Evolutionary conservation across 2,113 vertebrate species (phyloP).

Genomic region (Passer montanus): DNA sequence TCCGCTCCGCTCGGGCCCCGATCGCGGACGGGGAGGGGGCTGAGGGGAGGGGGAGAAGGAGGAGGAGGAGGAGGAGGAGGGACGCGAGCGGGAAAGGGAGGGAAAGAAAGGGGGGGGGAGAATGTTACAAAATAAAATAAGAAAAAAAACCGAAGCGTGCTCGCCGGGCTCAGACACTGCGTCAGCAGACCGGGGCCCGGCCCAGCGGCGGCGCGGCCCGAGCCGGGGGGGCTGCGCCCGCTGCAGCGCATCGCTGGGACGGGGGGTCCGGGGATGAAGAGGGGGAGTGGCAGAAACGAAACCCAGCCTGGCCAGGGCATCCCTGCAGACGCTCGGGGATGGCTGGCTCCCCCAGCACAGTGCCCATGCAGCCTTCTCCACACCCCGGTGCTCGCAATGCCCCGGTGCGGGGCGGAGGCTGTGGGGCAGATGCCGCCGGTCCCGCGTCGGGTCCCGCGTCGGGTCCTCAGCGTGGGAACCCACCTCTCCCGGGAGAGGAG

Average conservation of each 20-base stretch:
- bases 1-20: neutral
- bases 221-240: neutral
- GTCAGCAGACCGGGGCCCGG: conserved; percentile 40
- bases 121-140: neutral
- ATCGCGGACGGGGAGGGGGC: too few relatives aligned
- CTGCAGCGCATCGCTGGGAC: too few relatives aligned
- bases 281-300: neutral
- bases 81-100: neutral
- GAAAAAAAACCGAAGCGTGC: neutral
- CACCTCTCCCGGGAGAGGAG: rapidly evolving
- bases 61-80: neutral
- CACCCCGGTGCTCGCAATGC: too few relatives aligned
- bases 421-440: neutral
- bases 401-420: too few relatives aligned
- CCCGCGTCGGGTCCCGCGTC: neutral
- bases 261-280: neutral
- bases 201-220: neutral
- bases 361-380: neutral
- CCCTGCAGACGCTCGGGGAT: neutral
- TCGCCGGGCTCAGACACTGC: conserved; percentile 69
- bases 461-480: neutral
- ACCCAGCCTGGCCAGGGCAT: too few relatives aligned
- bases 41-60: neutral
- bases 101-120: neutral
- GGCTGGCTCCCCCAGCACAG: neutral